These are phyloP conservation scores for Daptonema setosum DNA, from an alignment of 2,888 invertebrate species.

Conservation along the genomic window DNA sequence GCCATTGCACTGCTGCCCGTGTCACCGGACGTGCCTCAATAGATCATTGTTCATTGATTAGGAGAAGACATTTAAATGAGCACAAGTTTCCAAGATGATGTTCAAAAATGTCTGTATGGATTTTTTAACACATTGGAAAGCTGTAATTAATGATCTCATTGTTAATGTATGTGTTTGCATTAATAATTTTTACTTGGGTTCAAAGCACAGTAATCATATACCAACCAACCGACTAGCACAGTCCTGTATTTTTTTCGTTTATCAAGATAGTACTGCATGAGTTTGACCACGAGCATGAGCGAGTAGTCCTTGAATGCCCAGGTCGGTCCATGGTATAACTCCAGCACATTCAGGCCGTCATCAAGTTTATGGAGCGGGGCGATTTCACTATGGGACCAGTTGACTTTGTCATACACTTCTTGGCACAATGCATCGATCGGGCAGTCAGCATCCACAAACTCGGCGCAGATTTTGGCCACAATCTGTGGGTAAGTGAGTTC, in stretches of 20 bases:
- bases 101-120: too few relatives aligned
- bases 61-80: too few relatives aligned
- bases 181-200: too few relatives aligned
- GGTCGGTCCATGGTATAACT: constrained; percentile 33
- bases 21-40: constrained; percentile 33
- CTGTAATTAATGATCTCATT: too few relatives aligned
- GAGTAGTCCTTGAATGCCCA: constrained; percentile 35
- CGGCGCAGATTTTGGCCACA: background rate
- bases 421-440: background rate
- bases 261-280: constrained; percentile 29
- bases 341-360: constrained; percentile 28
- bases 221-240: background rate
- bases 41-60: too few relatives aligned
- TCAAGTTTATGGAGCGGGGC: constrained; percentile 9
- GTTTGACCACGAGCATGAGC: constrained; percentile 29
- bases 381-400: background rate
- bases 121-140: too few relatives aligned
- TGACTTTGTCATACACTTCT: background rate
- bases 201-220: too few relatives aligned
- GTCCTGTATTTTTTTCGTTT: constrained; percentile 16
- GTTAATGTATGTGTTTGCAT: too few relatives aligned
- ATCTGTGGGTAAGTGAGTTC: background rate
- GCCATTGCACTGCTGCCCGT: constrained; percentile 35
- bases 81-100: too few relatives aligned
- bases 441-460: background rate